phyloP scores from a whole-genome alignment of 2,797 vertebrate genomes.

The Hemibagrus guttatus region DNA sequence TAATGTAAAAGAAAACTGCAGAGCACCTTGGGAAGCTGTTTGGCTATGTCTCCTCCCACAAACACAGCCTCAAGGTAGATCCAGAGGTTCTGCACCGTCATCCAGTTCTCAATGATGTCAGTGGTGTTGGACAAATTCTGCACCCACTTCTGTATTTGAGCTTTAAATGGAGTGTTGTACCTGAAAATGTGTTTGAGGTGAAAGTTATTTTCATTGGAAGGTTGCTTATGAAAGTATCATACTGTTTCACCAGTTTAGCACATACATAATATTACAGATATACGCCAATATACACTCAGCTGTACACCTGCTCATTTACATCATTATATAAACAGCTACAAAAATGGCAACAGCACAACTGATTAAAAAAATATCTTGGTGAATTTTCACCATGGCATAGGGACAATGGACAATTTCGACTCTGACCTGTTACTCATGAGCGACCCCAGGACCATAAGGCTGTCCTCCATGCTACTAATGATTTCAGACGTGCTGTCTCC shows the following conservation, averaged over 20 bases:
- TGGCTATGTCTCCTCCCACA: conserved; percentile 95
- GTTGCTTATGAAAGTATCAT: not conserved
- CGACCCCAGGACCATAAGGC: conserved; percentile 90
- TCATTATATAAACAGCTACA: not conserved
- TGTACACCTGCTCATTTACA: not conserved
- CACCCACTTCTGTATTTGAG: conserved; percentile 96
- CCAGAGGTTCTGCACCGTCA: conserved; percentile 98
- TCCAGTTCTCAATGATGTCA: conserved; percentile 95
- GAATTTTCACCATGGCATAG: not conserved
- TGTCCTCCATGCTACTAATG: conserved; percentile 91
- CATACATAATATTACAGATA: not conserved
- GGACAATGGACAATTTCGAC: not conserved
- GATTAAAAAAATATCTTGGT: not conserved
- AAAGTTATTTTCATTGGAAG: not conserved
- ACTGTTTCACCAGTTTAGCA: not conserved
- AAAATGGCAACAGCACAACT: not conserved
- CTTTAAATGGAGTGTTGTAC: conserved; percentile 92
- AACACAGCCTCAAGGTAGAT: conserved; percentile 97
- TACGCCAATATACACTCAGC: not conserved
- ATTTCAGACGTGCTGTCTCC: conserved; percentile 90
- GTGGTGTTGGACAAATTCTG: conserved; percentile 91
- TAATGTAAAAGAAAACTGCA: not conserved
- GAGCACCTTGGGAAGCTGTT: conserved; percentile 93
- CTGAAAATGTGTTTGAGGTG: conserved; percentile 65
- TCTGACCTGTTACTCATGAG: conserved; percentile 91